Evolutionary conservation across 64 coral and sea anemone species (phyloP), one percentile per base, ranked within the genome.

Genomic region (Catalaphyllia jardinei): DNA sequence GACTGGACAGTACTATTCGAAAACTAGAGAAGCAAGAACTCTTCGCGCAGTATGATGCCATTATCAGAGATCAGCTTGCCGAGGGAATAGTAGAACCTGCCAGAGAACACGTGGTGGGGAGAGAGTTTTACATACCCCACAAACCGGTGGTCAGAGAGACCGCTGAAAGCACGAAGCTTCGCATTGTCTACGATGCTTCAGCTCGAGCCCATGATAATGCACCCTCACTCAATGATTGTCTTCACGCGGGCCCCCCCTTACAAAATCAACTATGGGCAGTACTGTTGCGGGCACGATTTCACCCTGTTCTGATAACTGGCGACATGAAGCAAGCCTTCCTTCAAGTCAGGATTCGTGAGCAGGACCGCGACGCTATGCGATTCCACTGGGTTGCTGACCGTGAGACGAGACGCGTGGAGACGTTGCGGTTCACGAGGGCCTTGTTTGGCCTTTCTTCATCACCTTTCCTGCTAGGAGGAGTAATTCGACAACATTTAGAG

Each of bases 201-300:
- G 33, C 63, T n/a, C 16, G 35, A 16, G 55, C 63, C 8, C 42
- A 10, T 35, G 82, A 71, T 20, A 33, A 69, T 3, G 24, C 25
- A 14, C 29, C 31, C 11, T 86, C 82, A 33, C 31, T 91, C 18
- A 92, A 92, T 13, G 83, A 92, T 3, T 92, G 90, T 52, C 65
- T 92, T 39, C 82, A 92, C 13, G 87, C 83, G 1, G 82, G 90
- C 18, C 90, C 90, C 5, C 90, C 90, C 50, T 50, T 92, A 19
- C 82, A 92, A 35, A 76, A 86, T 18, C 54, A 39, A 39, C 38
- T 4, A 39, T 39, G 2, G 0, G 38, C 38, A 39, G 38, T 0
- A 39, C 38, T 39, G 38, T 0, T 0, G 4, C 38, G 38, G 38
- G 4, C 38, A 39, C 38, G 38, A 39, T 39, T 39, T 39, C 38